Base-by-base conservation (phyloP, 2,797 vertebrate genomes). In the Enteromius viviparus region DNA sequence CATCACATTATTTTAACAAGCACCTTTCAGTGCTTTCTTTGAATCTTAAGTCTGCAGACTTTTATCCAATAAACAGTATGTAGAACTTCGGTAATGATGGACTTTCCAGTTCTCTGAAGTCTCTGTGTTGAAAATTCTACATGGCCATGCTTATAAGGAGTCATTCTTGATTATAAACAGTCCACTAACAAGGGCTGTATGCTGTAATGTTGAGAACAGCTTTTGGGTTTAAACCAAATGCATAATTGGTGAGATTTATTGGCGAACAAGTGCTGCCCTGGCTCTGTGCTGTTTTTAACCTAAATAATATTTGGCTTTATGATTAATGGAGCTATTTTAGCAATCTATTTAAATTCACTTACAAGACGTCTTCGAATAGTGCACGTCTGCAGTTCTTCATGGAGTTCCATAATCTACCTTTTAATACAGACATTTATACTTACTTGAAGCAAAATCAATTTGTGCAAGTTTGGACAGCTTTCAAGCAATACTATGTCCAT, bases 341-440 rank as follows among this genome's bases (percentile, higher is more conserved):
- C 83, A 82, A 85, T 84, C 85, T 85, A 87, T 87, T 89, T 87
- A 76, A 89, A 88, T 86, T 87, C 37, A 89, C 85, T 89, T 85
- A 88, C 55, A 82, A 71, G 40, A 65, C 62, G 78, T 76, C 69
- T 65, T 83, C 34, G 65, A 76, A 65, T 79, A 77, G 71, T 76
- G 70, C 77, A 84, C 80, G 55, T 87, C 71, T 62, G 42, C 65
- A 55, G 21, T 80, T 58, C 21, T 55, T 40, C 45, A 12, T 26
- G 2, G 9, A 60, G 47, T 29, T 49, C 17, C 32, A 53, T 76
- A 72, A 75, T 88, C 64, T 77, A 75, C 83, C 51, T 81, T 68
- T 34, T 40, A 51, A 80, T 62, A 85, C 5, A 76, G 37, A 47
- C 72, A 45, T 66, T 49, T 58, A 70, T 66, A 70, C 49, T 47